Percentiles rank a stretch among this genome's conserved stretches.
These are phyloP conservation scores for Mechanitis mazaeus DNA, from an alignment of 2,888 invertebrate species.

Conservation along the genomic window DNA sequence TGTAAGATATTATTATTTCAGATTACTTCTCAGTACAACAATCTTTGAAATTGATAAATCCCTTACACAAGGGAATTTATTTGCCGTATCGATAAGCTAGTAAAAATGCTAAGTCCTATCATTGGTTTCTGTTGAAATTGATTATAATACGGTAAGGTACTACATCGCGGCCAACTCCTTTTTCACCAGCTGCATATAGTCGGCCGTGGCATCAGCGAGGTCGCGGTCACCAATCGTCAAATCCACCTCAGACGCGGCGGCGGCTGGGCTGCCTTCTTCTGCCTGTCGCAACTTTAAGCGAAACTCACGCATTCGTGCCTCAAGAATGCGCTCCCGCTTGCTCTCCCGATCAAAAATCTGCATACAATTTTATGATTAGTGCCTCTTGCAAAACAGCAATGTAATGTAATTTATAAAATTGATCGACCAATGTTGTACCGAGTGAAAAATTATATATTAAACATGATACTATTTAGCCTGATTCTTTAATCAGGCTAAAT, in stretches of 20 bases:
- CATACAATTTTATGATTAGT: not conserved
- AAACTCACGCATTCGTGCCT: slow-evolving; percentile 89
- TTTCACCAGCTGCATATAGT: slow-evolving; percentile 43
- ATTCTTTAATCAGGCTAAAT: no score
- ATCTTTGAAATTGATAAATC: no score
- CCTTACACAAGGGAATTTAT: no score
- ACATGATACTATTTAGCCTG: no score
- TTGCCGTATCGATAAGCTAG: no score
- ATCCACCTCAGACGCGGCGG: slow-evolving; percentile 40
- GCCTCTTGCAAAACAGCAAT: not conserved
- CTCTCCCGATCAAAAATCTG: slow-evolving; percentile 92
- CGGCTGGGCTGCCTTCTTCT: slow-evolving; percentile 45
- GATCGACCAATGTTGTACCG: no score
- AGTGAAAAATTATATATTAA: no score
- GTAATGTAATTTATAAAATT: not conserved
- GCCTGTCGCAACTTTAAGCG: slow-evolving; percentile 73
- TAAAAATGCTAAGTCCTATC: no score
- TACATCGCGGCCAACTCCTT: slow-evolving; percentile 39
- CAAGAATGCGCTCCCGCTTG: slow-evolving; percentile 92
- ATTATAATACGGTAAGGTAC: not conserved
- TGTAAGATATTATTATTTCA: no score
- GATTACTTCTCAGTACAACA: no score
- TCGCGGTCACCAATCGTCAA: slow-evolving; percentile 49
- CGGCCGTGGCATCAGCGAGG: slow-evolving; percentile 46
- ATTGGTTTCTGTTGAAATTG: not conserved